These are phyloP conservation scores for Echinops telfairi DNA, from an alignment of 2,113 vertebrate species.

Conservation along the genomic window DNA sequence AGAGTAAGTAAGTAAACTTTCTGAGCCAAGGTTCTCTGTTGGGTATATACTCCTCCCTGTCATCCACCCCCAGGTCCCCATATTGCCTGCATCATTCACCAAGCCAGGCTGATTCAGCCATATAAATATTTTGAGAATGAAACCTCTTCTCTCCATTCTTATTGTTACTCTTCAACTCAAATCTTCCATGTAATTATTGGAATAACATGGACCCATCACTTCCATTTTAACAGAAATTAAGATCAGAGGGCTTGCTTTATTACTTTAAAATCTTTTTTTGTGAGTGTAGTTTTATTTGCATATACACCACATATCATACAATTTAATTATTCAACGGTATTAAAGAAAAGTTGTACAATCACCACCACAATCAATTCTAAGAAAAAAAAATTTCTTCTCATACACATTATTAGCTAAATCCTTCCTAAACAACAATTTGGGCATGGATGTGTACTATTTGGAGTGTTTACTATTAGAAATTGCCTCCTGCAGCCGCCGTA, in stretches of 20 bases:
- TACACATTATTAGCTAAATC: no score
- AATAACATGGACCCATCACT: not conserved
- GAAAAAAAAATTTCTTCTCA: no score
- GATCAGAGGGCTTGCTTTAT: slow-evolving; percentile 9
- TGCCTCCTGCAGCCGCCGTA: not conserved
- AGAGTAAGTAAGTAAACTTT: not conserved
- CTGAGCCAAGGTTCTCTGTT: not conserved
- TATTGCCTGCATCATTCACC: not conserved
- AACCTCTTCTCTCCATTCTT: not conserved
- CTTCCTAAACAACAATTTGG: not conserved
- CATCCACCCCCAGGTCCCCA: not conserved
- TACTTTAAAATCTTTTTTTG: slow-evolving; percentile 16
- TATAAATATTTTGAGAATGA: slow-evolving; percentile 15
- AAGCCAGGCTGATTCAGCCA: not conserved
- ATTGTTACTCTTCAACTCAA: not conserved
- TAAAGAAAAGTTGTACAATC: no score
- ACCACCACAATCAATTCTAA: no score
- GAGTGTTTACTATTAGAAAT: slow-evolving; percentile 33
- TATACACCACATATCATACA: no score
- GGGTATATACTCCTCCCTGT: not conserved
- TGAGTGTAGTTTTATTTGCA: no score
- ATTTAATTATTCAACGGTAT: no score
- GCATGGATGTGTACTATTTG: not conserved
- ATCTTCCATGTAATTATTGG: not conserved
- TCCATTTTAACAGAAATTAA: slow-evolving; percentile 4